Evolutionary conservation across 2,113 vertebrate genomes (phyloP), one percentile per base, ranked within the genome.

Genomic region (Colaptes auratus): DNA sequence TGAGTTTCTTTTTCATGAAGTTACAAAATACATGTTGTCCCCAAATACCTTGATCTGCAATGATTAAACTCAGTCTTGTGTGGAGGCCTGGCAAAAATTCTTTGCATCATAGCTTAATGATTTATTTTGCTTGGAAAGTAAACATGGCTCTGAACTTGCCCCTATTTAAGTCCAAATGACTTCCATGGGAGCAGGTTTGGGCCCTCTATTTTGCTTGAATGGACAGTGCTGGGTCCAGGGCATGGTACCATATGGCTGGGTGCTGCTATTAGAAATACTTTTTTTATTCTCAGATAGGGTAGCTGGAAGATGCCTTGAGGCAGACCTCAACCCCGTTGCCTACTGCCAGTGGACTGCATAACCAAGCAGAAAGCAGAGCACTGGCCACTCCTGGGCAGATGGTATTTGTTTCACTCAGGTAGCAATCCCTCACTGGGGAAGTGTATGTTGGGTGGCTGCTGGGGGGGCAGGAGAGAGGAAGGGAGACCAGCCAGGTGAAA

Each of bases 21-120:
- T 90, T 97, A 75, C 73, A 83, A 96, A 96, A 90, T 88, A 67
- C 70, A 69, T 82, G 59, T 74, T 96, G 94, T 95, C 95, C 91
- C 86, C 24, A 92, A 84, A 78, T 95, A 95, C 86, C 86, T 88
- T 84, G 77, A 86, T 91, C 82, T 88, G n/a, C 77, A 94, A 75
- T 74, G 86, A 90, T 86, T 96, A 93, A 95, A 88, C 75, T 95
- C 88, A 73, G 61, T 72, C 55, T 75, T 86, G 55, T 95, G 65
- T 92, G 74, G 66, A 91, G n/a, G 35, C 10, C 80, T 92, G 82
- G 91, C 82, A 92, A 30, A 84, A 91, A 67, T 84, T 8, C 50
- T 91, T 77, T 86, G 44, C 66, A 90, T 91, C 80, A 75, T 20
- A 91, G 82, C 39, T 90, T 95, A 90, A 90, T 94, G 73, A 94